Evolutionary conservation across 1,140 invertebrate genomes (phyloP).

Genomic region (Ceratitis capitata): DNA sequence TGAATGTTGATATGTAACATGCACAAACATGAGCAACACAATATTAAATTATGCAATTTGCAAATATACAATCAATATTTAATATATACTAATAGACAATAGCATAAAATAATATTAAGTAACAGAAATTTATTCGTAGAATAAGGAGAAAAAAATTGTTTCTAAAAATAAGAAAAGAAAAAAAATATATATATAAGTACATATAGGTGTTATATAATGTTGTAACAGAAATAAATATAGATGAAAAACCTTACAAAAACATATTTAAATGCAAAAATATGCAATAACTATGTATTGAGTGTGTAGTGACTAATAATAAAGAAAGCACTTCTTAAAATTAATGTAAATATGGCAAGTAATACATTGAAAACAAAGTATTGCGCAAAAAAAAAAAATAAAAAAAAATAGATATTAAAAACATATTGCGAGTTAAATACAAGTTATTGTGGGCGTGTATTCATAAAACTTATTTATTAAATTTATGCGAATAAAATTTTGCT

Average conservation of each 20-base stretch:
- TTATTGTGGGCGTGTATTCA: not conserved
- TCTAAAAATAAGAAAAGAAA: not conserved
- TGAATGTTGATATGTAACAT: not conserved
- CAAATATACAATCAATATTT: slow-evolving; percentile 27
- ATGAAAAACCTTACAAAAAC: not conserved
- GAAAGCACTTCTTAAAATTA: not conserved
- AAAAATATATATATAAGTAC: not conserved
- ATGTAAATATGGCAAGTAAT: slow-evolving; percentile 15
- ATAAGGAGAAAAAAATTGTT: not conserved
- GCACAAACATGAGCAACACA: not conserved
- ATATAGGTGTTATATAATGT: slow-evolving; percentile 11
- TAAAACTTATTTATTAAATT: not conserved
- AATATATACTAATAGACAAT: not conserved
- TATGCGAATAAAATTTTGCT: not conserved
- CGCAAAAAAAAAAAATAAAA: not conserved
- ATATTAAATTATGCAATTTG: not conserved
- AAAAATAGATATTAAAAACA: not conserved
- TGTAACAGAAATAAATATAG: not conserved
- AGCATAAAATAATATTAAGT: not conserved
- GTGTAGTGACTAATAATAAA: not conserved
- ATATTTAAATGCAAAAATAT: not conserved
- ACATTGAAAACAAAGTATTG: not conserved
- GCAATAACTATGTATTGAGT: not conserved
- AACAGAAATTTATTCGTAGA: not conserved
- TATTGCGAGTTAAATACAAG: too few species aligned